Conservation (phyloP, 2,113 vertebrate species). For the Corythornis vintsioides region DNA sequence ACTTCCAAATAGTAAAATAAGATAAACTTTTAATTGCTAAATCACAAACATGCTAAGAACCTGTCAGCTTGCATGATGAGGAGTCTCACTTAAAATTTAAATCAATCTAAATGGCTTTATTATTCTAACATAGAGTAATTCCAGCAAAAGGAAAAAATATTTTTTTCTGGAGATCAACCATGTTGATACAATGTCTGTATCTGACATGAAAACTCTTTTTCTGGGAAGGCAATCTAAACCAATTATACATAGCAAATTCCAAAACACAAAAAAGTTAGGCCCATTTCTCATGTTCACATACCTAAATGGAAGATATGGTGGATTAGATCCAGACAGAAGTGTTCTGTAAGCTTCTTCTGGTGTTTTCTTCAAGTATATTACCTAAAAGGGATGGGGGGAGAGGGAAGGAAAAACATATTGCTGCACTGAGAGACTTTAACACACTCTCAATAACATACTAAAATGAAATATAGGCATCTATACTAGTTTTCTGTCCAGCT, state of each 20-base stretch:
- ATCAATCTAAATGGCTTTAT: neutral
- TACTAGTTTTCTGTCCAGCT: neutral
- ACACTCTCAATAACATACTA: neutral
- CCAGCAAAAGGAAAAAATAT: neutral
- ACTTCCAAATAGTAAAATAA: neutral
- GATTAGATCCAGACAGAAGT: constrained; percentile 88
- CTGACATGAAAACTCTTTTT: neutral
- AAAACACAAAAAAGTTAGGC: neutral
- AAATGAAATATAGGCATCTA: neutral
- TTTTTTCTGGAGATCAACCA: neutral
- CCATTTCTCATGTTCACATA: constrained; percentile 57
- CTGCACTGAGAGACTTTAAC: neutral
- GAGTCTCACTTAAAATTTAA: neutral
- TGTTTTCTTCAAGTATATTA: constrained; percentile 95
- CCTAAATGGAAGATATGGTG: constrained; percentile 97
- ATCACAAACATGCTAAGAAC: neutral
- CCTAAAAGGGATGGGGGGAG: constrained; percentile 67
- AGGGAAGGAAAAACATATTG: neutral
- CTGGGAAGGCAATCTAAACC: neutral
- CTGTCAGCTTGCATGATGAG: neutral
- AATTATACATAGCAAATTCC: neutral
- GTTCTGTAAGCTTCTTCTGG: constrained; percentile 92
- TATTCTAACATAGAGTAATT: neutral
- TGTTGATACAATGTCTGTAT: neutral
- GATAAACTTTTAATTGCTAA: neutral